Evolutionary conservation across 2,113 vertebrate genomes (phyloP), one percentile per base, ranked within the genome.

Genomic region (Petaurus breviceps): DNA sequence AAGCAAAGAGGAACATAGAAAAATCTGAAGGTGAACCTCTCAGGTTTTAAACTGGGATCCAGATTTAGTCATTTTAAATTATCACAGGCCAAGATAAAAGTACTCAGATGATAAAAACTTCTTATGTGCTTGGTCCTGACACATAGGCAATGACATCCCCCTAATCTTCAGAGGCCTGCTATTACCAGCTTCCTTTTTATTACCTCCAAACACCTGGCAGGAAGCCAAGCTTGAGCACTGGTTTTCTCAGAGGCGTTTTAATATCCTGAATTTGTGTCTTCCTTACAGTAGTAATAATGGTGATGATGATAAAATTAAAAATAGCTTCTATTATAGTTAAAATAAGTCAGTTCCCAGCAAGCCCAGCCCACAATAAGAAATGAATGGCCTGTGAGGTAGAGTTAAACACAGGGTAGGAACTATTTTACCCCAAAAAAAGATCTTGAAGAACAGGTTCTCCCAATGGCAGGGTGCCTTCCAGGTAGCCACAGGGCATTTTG

Each of bases 211-310:
- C 14, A 6, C 31, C 91, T n/a, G 84, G 53, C n/a, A 19, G 46
- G 93, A 93, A 25, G 89, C 89, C 2, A 47, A 11, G 2, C 89
- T 92, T 89, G 31, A 47, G 77, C 91, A 57, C 57, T 16, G 19
- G 57, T 94, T 97, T 98, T 92, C 93, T 50, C 11, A 51, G 95
- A 52, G 2, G 3, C 95, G 19, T 51, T 92, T 94, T 96, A 55
- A 92, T 92, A 8, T 11, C 16, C n/a, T 51, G 94, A 91, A 57
- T 90, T 0, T 47, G 1, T 93, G 1, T 93, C 93, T 92, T 92
- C 95, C 93, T 95, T 90, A 46, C 3, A 77, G 84, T 91, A 94
- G 23, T 49, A 51, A 0, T 0, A 89, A 90, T 61, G 90, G 54
- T 55, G 25, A 55, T 26, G 54, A 47, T 54, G 68, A 93, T 93